Evolutionary conservation across 2,888 invertebrate genomes (phyloP), one percentile per base, ranked within the genome.

Genomic region (Eilema depressum): DNA sequence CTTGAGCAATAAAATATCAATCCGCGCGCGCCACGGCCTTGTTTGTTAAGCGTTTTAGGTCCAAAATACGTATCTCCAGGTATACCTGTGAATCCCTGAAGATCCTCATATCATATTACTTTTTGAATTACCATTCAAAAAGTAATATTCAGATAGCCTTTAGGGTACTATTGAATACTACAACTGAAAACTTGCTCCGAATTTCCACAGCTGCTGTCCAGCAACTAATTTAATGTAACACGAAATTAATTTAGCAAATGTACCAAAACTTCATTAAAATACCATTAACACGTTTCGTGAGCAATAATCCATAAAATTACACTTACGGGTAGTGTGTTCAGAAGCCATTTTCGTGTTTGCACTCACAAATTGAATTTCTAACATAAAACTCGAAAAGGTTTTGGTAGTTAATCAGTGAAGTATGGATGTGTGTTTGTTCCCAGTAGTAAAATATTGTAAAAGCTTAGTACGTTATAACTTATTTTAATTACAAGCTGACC

Each of bases 191-290:
- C 47, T 63, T 47, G 17, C 30, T 53, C 57, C n/a, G 41, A 57
- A 59, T 33, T 53, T n/a, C 37, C 17, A 33, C 33, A 25, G 59
- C 64, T 64, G n/a, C 63, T 64, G 47, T 53, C 63, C 47, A 53
- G 41, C 28, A 41, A 59, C 60, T 68, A 73, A 75, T 61, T 63
- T 60, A 76, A 73, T 78, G 72, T 68, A 47, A 68, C 68, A 65
- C 71, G 28, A 75, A 66, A 74, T 77, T 79, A 77, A 82, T 77
- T 77, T 62, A 65, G 60, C 33, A 77, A 75, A 81, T 77, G 73
- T 73, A 53, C 33, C 68, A 70, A 67, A 73, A 67, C 37, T 66
- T 70, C 60, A 70, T 73, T 77, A 63, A 79, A 77, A 69, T 76
- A 66, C 66, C 71, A 37, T 56, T 57, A 73, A 70, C 74, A 75